phyloP scores from a whole-genome alignment of 2,888 invertebrate species.

The Netelia fuscicornis region DNA sequence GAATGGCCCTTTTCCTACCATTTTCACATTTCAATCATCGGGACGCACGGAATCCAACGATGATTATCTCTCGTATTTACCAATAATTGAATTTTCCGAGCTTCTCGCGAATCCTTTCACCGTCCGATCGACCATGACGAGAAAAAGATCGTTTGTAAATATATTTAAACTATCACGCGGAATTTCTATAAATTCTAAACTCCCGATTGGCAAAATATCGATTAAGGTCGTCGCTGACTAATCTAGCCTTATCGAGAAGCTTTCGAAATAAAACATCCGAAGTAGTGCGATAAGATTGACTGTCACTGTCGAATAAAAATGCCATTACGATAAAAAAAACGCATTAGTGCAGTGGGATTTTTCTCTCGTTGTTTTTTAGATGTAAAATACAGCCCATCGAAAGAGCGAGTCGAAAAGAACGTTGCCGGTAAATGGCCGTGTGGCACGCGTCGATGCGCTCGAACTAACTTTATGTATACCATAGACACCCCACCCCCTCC shows the following conservation, averaged over 20 bases:
- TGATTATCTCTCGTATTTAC: not conserved
- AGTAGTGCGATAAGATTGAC: not conserved
- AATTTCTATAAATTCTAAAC: too few relatives aligned
- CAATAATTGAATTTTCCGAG: not conserved
- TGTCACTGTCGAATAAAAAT: not conserved
- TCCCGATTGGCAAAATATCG: too few relatives aligned
- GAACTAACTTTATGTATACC: constrained; percentile 43
- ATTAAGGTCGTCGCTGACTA: too few relatives aligned
- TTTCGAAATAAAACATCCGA: too few relatives aligned
- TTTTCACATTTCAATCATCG: not conserved
- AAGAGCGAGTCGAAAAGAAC: constrained; percentile 28
- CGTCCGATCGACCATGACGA: not conserved
- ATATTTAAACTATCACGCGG: too few relatives aligned
- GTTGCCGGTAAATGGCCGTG: constrained; percentile 37
- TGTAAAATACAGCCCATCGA: constrained; percentile 2
- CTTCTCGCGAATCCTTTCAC: not conserved
- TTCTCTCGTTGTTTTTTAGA: constrained; percentile 19
- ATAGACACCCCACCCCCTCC: not conserved
- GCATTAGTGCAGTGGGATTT: constrained; percentile 16
- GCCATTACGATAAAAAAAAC: constrained; percentile 26
- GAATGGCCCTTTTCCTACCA: not conserved
- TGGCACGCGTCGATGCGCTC: constrained; percentile 58
- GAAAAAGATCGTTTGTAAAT: too few relatives aligned
- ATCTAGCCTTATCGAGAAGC: too few relatives aligned
- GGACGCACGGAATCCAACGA: not conserved